A percentile compares a stretch with the other conserved stretches of the same genome.
Conservation (phyloP, 2,888 invertebrate genomes). For the Yponomeuta evonymella region DNA sequence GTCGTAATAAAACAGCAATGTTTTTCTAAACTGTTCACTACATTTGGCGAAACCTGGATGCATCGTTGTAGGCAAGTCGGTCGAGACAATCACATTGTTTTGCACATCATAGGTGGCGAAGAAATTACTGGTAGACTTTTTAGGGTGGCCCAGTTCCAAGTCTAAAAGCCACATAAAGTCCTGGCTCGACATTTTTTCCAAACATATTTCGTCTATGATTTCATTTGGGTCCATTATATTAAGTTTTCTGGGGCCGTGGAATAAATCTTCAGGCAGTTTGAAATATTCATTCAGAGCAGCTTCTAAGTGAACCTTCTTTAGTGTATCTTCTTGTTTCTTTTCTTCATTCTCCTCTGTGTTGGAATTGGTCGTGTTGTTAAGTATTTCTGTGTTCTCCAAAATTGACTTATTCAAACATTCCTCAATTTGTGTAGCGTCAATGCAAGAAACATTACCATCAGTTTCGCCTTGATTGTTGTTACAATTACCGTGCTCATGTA, state of each 20-base stretch:
- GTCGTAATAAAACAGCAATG: constrained; percentile 50
- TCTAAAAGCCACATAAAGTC: constrained; percentile 45
- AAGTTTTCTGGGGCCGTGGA: constrained; percentile 45
- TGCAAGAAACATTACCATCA: neutral
- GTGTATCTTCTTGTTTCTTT: neutral
- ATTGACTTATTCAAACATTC: neutral
- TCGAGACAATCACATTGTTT: constrained; percentile 47
- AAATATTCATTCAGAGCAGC: constrained; percentile 41
- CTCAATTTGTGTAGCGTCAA: neutral
- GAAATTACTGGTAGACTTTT: constrained; percentile 35
- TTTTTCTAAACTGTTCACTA: constrained; percentile 39
- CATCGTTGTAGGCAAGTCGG: constrained; percentile 43
- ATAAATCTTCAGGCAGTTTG: constrained; percentile 42
- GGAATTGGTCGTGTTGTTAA: neutral
- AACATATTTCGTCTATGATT: constrained; percentile 52
- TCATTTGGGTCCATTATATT: constrained; percentile 45
- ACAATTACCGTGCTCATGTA: neutral
- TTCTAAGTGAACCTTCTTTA: neutral
- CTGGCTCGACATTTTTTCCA: neutral
- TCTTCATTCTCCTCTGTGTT: neutral
- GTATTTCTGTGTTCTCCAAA: neutral
- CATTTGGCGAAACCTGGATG: constrained; percentile 56
- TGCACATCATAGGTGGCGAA: constrained; percentile 50
- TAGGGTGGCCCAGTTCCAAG: constrained; percentile 51
- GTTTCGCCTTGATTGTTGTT: neutral